Base-by-base conservation (phyloP, 2,113 vertebrate species). In the Cyprichromis sp. region DNA sequence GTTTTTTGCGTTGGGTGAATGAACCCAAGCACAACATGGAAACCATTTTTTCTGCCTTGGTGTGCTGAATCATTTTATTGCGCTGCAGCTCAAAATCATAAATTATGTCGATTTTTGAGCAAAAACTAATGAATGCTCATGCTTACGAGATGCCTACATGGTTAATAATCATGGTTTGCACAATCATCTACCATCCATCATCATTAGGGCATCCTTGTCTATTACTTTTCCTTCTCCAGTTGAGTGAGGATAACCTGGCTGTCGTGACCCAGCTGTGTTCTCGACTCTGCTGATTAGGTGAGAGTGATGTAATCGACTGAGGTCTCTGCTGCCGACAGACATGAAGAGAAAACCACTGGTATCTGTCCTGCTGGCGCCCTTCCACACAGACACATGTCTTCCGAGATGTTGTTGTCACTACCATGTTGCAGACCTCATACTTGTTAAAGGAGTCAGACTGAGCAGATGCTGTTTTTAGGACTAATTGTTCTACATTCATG, bases 311-410 rank as follows among this genome's bases (percentile, higher is more conserved):
- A 80, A 92, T 52, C 21, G 24, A 36, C 14, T 81, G 53, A 12
- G 68, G 47, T 86, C 53, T 50, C 55, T 42, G 79, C 54, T 76
- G 92, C 79, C 59, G 89, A 92, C 87, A 91, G 91, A 85, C 79
- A 24, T 61, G 36, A 87, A 54, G 84, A 66, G 79, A 78, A 78
- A 78, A 78, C 45, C 71, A 50, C 45, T 17, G 42, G 45, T 50
- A 85, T 88, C 40, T 86, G 57, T 57, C 16, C 81, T 19, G 80
- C 87, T 86, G 88, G 84, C 55, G 24, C 61, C 45, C 42, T 19
- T 63, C 31, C 83, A 14, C 16, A 26, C 82, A 87, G 26, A 63
- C 55, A 21, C 26, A 50, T n/a, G n/a, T 66, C 50, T 71, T 50
- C 87, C 86, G 45, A 76, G 50, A 80, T n/a, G 57, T 8, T 66